Evolutionary conservation across 2,797 vertebrate genomes (phyloP).

Genomic region (Onychomys arenicola): DNA sequence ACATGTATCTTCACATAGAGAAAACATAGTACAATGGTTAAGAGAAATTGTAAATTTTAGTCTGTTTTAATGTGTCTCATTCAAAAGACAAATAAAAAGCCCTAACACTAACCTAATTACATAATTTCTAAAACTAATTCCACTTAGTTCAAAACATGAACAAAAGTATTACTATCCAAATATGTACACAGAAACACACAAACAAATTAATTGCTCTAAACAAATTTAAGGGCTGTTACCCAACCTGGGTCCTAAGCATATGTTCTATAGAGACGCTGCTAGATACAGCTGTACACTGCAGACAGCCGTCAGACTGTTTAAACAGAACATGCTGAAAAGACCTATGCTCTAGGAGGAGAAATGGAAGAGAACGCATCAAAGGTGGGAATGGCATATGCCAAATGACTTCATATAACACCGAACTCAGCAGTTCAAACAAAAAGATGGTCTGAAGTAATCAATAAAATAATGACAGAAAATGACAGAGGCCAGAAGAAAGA

Average conservation of each 20-base stretch:
- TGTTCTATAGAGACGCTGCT: conserved; percentile 1
- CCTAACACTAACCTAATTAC: conserved; percentile 14
- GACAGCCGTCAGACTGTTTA: neutral
- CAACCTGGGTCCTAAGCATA: neutral
- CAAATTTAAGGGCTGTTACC: neutral
- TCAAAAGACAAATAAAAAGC: conserved; percentile 51
- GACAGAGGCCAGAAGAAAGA: neutral
- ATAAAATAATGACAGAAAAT: conserved; percentile 14
- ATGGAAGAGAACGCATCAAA: neutral
- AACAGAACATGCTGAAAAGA: conserved; percentile 21
- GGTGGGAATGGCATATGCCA: neutral
- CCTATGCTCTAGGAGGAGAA: neutral
- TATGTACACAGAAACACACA: neutral
- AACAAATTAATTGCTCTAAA: conserved; percentile 41
- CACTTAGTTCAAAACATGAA: conserved; percentile 30
- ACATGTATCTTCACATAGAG: conserved; percentile 22
- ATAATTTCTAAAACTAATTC: conserved; percentile 37
- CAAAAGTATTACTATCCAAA: neutral
- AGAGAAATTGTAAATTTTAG: conserved; percentile 46
- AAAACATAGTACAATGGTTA: conserved; percentile 39
- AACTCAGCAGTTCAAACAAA: neutral
- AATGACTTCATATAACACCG: neutral
- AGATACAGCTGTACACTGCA: neutral
- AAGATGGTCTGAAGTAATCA: neutral
- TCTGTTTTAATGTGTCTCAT: conserved; percentile 42